Base-by-base conservation (phyloP, 2,888 invertebrate genomes). In the Spicauda simplicius region DNA sequence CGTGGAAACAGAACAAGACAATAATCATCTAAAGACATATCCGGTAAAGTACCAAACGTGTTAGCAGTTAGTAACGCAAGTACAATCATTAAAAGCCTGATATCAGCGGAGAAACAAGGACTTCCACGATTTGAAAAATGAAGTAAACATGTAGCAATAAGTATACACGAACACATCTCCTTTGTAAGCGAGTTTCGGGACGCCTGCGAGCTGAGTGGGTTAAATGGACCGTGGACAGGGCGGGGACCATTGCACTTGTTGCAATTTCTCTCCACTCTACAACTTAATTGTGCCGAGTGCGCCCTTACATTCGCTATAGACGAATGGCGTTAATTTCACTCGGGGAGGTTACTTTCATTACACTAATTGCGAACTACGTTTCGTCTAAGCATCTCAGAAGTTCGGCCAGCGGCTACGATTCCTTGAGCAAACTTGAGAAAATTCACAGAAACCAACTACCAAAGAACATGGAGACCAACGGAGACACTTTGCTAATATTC, bases 301-400 rank as follows among this genome's bases (percentile, higher is more conserved):
- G 80, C 85, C 82, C 83, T 85, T 82, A 86, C 82, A 81, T 81
- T 84, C 78, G 80, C 83, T 87, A 88, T 87, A 88, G 87, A 86
- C 83, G 86, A 85, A 90, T 85, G 77, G 84, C 88, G 85, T 87
- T 88, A 91, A 91, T 91, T 90, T 86, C 79, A 76, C 82, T 78
- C 76, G 74, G 81, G 81, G 83, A 87, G 88, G 90, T 88, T 88
- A 84, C 86, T 84, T 90, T 90, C 91, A 93, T 93, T 93, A 91
- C 86, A 85, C 84, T 93, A 92, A 93, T 93, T 93, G 91, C 91
- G 80, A 88, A 84, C 87, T 88, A 87, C 87, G 88, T 90, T 91
- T 90, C 90, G 87, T 88, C 88, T 87, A 86, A 89, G 86, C 87
- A 87, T 88, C 88, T 84, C 82, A 81, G 83, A 90, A 92, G 84